Evolutionary conservation across 1,140 invertebrate species (phyloP).

Genomic region (Heliconius eleuchia): DNA sequence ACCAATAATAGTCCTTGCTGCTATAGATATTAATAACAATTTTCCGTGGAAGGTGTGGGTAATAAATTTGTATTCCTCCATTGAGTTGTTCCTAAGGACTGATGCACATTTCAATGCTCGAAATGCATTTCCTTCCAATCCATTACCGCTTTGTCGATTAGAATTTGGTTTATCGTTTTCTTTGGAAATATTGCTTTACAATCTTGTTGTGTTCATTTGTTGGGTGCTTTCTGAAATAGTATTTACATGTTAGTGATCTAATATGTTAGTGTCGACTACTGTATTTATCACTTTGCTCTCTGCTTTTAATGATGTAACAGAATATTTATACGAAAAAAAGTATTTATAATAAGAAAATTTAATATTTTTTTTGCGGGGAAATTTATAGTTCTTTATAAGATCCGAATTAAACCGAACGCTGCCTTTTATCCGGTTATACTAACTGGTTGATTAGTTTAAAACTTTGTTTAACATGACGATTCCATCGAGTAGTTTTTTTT

Average conservation of each 20-base stretch:
- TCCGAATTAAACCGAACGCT: too few species aligned
- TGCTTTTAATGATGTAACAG: neutral
- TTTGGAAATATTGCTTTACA: conserved; percentile 21
- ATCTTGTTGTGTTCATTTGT: conserved; percentile 8
- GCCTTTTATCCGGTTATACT: too few species aligned
- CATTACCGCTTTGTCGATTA: conserved; percentile 46
- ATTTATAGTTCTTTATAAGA: too few species aligned
- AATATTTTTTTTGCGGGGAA: too few species aligned
- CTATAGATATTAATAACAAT: conserved; percentile 1
- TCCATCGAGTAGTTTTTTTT: too few species aligned
- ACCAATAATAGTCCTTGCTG: neutral
- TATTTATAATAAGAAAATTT: too few species aligned
- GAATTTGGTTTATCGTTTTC: conserved; percentile 48
- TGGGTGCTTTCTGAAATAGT: neutral
- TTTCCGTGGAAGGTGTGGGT: neutral
- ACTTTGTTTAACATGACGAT: too few species aligned
- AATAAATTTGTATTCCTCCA: conserved; percentile 20
- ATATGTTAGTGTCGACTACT: neutral
- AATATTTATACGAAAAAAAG: neutral
- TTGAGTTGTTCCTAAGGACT: conserved; percentile 20
- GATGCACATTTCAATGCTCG: conserved; percentile 35
- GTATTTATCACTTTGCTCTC: neutral
- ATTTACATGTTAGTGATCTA: neutral
- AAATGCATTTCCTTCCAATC: conserved; percentile 43
- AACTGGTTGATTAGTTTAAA: too few species aligned